Percentiles rank a stretch among this genome's conserved stretches.
These are phyloP conservation scores for Marmota flaviventris DNA, from an alignment of 2,113 vertebrate genomes.

Conservation along the genomic window DNA sequence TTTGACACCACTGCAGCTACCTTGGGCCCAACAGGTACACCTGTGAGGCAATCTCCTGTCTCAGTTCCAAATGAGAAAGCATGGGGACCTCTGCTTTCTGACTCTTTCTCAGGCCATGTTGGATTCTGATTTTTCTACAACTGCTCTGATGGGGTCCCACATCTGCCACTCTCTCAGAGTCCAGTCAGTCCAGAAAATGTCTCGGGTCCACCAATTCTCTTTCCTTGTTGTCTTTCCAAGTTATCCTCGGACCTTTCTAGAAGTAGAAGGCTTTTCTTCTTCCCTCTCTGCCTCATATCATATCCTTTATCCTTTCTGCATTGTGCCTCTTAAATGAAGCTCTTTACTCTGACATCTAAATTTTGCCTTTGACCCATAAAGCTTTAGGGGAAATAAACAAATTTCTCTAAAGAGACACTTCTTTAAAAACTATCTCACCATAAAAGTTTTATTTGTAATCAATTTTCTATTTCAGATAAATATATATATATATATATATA, in stretches of 20 bases:
- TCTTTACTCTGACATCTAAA: conserved; percentile 5
- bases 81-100: rapidly evolving
- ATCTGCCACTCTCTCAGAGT: not conserved
- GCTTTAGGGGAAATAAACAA: not conserved
- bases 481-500: too few species aligned
- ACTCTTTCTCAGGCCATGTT: not conserved
- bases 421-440: not conserved
- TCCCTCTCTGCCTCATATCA: not conserved
- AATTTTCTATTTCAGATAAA: not conserved
- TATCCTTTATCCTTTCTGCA: not conserved
- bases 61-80: not conserved
- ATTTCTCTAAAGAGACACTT: not conserved
- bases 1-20: not conserved
- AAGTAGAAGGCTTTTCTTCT: not conserved
- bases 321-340: not conserved
- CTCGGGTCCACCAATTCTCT: not conserved
- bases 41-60: not conserved
- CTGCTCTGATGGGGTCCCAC: not conserved
- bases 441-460: conserved; percentile 37
- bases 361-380: conserved; percentile 11
- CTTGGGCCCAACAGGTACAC: not conserved
- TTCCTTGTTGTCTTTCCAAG: not conserved
- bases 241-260: not conserved
- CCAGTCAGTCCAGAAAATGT: not conserved
- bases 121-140: not conserved